phyloP scores from a whole-genome alignment of 2,888 invertebrate species.

The Lissonota sp. region DNA sequence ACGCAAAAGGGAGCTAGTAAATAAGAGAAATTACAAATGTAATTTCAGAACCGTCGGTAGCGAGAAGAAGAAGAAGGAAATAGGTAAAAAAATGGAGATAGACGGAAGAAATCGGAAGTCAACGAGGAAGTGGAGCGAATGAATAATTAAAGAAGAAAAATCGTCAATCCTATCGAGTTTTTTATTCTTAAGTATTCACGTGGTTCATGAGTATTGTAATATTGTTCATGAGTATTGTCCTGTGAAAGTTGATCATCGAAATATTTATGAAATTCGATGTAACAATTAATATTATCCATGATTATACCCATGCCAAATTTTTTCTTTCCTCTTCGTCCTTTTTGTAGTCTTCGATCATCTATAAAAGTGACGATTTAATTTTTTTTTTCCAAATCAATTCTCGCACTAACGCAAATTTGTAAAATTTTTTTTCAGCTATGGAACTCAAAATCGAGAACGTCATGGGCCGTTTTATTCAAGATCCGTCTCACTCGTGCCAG shows the following conservation, averaged over 20 bases:
- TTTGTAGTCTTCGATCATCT: background rate
- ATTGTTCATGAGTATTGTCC: too few species aligned
- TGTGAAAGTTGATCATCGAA: too few species aligned
- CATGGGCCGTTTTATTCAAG: background rate
- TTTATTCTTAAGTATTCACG: too few species aligned
- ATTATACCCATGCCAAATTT: background rate
- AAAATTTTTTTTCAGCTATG: slow-evolving; percentile 42
- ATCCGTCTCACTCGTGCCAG: slow-evolving; percentile 1
- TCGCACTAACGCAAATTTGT: slow-evolving; percentile 4
- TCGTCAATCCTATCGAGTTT: too few species aligned
- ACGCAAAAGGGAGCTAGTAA: background rate
- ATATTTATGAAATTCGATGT: too few species aligned
- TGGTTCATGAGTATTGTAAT: too few species aligned
- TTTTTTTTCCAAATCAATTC: background rate
- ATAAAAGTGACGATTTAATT: background rate
- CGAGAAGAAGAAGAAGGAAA: slow-evolving; percentile 15
- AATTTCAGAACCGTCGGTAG: slow-evolving; percentile 5
- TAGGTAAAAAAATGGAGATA: slow-evolving; percentile 9
- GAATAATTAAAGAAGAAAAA: too few species aligned
- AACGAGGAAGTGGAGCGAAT: too few species aligned
- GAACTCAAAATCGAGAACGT: slow-evolving; percentile 12
- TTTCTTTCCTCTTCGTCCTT: background rate
- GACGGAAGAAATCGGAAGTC: too few species aligned
- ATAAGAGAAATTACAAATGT: too few species aligned
- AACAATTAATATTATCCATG: too few species aligned